Percentiles rank a stretch among this genome's conserved stretches.
Conservation (phyloP, 2,888 invertebrate genomes). For the Portevinia maculata region DNA sequence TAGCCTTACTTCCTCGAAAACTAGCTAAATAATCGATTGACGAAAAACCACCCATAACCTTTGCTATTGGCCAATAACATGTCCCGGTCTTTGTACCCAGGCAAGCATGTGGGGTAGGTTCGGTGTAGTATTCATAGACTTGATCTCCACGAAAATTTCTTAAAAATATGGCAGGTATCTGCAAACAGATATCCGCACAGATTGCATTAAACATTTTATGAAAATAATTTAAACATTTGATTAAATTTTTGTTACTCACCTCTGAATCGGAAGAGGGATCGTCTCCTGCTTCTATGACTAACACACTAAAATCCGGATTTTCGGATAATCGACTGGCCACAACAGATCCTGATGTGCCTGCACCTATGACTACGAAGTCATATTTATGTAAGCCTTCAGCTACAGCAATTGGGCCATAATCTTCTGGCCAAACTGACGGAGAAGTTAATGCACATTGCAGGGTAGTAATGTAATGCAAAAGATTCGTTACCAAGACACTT, state of each 20-base stretch:
- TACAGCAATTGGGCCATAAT: conserved; percentile 79
- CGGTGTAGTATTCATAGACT: conserved; percentile 78
- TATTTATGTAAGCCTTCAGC: conserved; percentile 79
- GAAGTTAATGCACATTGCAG: conserved; percentile 85
- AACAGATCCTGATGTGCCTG: conserved; percentile 83
- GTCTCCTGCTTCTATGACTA: conserved; percentile 84
- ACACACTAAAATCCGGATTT: conserved; percentile 81
- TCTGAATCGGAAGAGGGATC: conserved; percentile 82
- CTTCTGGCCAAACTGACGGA: conserved; percentile 84
- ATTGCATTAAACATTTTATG: no score
- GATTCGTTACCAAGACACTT: conserved; percentile 12
- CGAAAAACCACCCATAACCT: conserved; percentile 87
- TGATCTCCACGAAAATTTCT: conserved; percentile 76
- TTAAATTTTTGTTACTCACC: conserved; percentile 70
- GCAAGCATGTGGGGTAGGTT: conserved; percentile 76
- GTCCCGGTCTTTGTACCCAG: conserved; percentile 76
- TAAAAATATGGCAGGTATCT: conserved; percentile 77
- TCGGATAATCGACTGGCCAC: conserved; percentile 83
- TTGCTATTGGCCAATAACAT: conserved; percentile 85
- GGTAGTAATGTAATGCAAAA: conserved; percentile 84
- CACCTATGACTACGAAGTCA: conserved; percentile 83
- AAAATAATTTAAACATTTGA: no score
- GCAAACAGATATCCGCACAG: background rate
- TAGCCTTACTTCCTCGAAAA: conserved; percentile 85
- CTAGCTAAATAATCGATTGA: conserved; percentile 87